Conservation (phyloP, 1,140 invertebrate genomes). For the Rhopalosiphum padi region DNA sequence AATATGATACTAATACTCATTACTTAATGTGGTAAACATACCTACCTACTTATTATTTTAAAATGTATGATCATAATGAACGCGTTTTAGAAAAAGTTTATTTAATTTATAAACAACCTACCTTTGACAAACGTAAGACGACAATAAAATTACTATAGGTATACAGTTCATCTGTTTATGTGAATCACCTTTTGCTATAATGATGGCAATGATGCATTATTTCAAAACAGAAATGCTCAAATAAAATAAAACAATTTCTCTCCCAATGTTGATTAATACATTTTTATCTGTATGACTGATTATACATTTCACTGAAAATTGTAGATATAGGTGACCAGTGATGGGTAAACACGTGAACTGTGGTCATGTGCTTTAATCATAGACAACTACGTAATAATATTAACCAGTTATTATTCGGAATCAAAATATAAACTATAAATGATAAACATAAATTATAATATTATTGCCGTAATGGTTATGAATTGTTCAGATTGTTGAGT, state of each 20-base stretch:
- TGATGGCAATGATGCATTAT: background rate
- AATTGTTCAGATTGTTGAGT: background rate
- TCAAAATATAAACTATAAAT: background rate
- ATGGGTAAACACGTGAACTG: background rate
- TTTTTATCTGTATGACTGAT: background rate
- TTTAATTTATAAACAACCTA: background rate
- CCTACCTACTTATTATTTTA: background rate
- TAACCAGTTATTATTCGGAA: background rate
- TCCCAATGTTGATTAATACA: background rate
- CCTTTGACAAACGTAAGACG: background rate
- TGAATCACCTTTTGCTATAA: background rate
- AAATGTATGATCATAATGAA: background rate
- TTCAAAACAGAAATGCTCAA: background rate
- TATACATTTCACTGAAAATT: background rate
- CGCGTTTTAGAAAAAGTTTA: background rate
- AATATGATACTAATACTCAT: background rate
- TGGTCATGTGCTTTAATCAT: background rate
- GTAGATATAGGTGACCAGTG: background rate
- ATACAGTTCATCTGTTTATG: background rate
- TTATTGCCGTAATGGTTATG: background rate
- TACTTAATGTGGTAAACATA: background rate
- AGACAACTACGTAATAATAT: background rate
- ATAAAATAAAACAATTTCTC: background rate
- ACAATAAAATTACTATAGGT: background rate
- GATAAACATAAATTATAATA: background rate